A percentile compares a stretch with the other conserved stretches of the same genome.
phyloP scores from a whole-genome alignment of 2,797 vertebrate genomes.

The Decapterus maruadsi region DNA sequence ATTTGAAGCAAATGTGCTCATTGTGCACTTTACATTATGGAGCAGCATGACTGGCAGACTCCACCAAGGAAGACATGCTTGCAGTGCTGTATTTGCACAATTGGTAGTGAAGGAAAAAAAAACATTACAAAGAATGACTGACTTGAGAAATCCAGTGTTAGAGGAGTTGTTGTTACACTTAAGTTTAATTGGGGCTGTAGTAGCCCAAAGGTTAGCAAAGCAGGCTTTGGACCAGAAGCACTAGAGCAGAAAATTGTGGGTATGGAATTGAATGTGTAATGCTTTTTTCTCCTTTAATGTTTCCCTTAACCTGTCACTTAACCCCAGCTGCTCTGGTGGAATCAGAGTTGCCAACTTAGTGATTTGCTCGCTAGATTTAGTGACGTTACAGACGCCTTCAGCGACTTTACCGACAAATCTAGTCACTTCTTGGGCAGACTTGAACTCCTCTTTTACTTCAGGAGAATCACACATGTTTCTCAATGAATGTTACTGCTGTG shows the following conservation, averaged over 20 bases:
- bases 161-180: conserved; percentile 53
- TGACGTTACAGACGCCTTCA: background rate
- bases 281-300: conserved; percentile 46
- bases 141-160: conserved; percentile 43
- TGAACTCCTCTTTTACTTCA: background rate
- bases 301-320: conserved; percentile 36
- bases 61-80: conserved; percentile 65
- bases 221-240: conserved; percentile 44
- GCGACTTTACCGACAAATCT: background rate
- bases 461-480: background rate
- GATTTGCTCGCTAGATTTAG: background rate
- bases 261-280: conserved; percentile 41
- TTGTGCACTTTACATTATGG: conserved; percentile 80
- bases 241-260: conserved; percentile 40
- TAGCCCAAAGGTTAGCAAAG: conserved; percentile 49
- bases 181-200: conserved; percentile 54
- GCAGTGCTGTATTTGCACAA: conserved; percentile 63
- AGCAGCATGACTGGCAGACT: conserved; percentile 67
- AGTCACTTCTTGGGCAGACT: background rate
- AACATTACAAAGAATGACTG: conserved; percentile 54
- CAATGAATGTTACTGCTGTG: background rate
- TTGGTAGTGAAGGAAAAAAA: conserved; percentile 43
- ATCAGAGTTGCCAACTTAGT: background rate
- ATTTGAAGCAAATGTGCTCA: conserved; percentile 82
- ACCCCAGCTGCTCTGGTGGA: conserved; percentile 17